Evolutionary conservation across 2,888 invertebrate species (phyloP).

Genomic region (Hemicrepidius hirtus): DNA sequence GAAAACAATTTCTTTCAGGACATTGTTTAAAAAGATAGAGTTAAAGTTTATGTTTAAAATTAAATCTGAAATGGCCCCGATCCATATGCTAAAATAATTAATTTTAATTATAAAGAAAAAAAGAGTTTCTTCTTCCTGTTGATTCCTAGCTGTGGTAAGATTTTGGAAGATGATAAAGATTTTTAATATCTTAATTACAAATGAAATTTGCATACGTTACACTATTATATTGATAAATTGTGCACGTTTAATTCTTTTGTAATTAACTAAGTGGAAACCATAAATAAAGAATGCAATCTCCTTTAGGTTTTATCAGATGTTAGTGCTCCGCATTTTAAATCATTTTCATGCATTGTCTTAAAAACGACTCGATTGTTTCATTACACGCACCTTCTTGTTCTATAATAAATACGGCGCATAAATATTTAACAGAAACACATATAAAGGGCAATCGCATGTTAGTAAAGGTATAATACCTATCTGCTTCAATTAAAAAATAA

Average conservation of each 20-base stretch:
- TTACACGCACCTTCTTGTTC: slow-evolving; percentile 45
- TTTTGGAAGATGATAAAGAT: slow-evolving; percentile 20
- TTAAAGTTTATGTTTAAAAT: too few species aligned
- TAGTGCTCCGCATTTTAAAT: slow-evolving; percentile 50
- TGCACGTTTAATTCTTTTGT: slow-evolving; percentile 59
- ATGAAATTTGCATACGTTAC: slow-evolving; percentile 55
- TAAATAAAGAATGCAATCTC: slow-evolving; percentile 59
- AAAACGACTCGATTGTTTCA: slow-evolving; percentile 47
- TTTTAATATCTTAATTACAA: slow-evolving; percentile 59
- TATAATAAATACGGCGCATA: slow-evolving; percentile 20
- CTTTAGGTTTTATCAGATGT: slow-evolving; percentile 56
- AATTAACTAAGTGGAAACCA: slow-evolving; percentile 60
- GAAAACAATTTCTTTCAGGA: too few species aligned
- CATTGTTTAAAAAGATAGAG: too few species aligned
- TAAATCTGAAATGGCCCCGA: too few species aligned
- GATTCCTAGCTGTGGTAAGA: not conserved
- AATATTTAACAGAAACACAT: slow-evolving; percentile 31
- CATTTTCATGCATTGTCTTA: slow-evolving; percentile 52
- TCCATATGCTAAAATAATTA: not conserved
- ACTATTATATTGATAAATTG: slow-evolving; percentile 59
- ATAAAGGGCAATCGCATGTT: slow-evolving; percentile 32
- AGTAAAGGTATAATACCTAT: not conserved
- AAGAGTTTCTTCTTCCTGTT: slow-evolving; percentile 11
- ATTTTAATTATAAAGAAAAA: not conserved
- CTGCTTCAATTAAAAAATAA: slow-evolving; percentile 21